Base-by-base conservation (phyloP, 2,888 invertebrate genomes). In the Xestoiulus laeticollis region DNA sequence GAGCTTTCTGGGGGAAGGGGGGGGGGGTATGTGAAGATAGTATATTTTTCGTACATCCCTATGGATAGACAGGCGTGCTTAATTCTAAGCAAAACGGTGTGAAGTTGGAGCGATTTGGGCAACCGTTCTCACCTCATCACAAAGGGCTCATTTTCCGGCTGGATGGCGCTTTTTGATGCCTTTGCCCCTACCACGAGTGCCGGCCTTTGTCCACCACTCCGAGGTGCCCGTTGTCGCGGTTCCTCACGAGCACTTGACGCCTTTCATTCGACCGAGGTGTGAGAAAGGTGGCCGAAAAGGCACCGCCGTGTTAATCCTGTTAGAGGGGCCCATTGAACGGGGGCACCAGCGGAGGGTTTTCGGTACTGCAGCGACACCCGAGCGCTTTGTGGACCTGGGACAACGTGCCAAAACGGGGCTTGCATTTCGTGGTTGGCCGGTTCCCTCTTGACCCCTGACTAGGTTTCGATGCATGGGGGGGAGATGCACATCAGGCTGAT, bases 201-300 rank as follows among this genome's bases (percentile, higher is more conserved):
- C n/a, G 68, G 26, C 68, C 68, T 68, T 68, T 68, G 68, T 68
- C 68, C 68, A 68, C 68, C 68, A 68, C 68, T 68, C 68, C 22
- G 68, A 68, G 6, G 68, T 26, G 22, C 68, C 68, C 26, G 68
- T 68, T 68, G 32, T 84, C 33, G 84, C 33, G 84, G 33, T 33
- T 14, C n/a, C 43, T 8, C n/a, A 84, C 84, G 43, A 84, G 84
- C 84, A 84, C 84, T 84, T 84, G 84, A 84, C 84, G 84, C 84
- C 12, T 84, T 84, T 68, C 86, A 30, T 59, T 86, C 32, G 68
- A 68, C 10, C 32, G 30, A 86, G 68, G 86, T 86, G 86, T 86
- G 86, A 86, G 86, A 86, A 86, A 86, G 86, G 33, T 86, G 68
- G 44, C 86, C 43, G 43, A 84, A 84, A 84, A 43, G 84, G 43